A percentile compares a stretch with the other conserved stretches of the same genome.
Conservation (phyloP, 2,888 invertebrate species). For the Brachynemurus nebulosus region DNA sequence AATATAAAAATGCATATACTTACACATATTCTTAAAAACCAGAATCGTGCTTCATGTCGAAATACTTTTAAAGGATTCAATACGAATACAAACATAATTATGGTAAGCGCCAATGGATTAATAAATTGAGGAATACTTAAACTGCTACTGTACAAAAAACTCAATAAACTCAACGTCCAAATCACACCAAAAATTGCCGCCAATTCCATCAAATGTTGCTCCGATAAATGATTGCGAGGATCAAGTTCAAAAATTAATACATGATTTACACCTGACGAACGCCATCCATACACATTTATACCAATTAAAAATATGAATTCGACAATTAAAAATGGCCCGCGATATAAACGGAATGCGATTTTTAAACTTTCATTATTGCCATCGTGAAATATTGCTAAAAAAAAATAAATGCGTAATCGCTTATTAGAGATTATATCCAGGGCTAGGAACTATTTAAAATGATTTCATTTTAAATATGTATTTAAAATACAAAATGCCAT, state of each 20-base stretch:
- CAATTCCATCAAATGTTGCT: slow-evolving; percentile 64
- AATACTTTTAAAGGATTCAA: slow-evolving; percentile 65
- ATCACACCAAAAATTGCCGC: slow-evolving; percentile 62
- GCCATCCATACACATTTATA: slow-evolving; percentile 69
- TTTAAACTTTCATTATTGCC: slow-evolving; percentile 40
- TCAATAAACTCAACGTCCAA: slow-evolving; percentile 51
- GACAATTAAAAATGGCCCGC: slow-evolving; percentile 63
- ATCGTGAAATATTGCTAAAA: slow-evolving; percentile 37
- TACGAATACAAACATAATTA: slow-evolving; percentile 52
- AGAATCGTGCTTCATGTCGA: slow-evolving; percentile 60
- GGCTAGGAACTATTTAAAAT: no score
- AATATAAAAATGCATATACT: slow-evolving; percentile 24
- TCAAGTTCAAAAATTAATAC: slow-evolving; percentile 73
- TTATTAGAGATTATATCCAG: no score
- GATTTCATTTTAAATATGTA: no score
- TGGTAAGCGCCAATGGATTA: slow-evolving; percentile 55
- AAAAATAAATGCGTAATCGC: no score
- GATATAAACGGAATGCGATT: slow-evolving; percentile 61
- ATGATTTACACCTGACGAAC: slow-evolving; percentile 70
- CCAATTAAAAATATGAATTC: slow-evolving; percentile 65
- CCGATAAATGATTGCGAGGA: slow-evolving; percentile 60
- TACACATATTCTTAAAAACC: slow-evolving; percentile 52
- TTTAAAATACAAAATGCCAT: no score
- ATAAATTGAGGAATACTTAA: slow-evolving; percentile 62
- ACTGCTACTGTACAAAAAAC: slow-evolving; percentile 49